Conservation (phyloP, 2,113 vertebrate species). For the Athene cunicularia region DNA sequence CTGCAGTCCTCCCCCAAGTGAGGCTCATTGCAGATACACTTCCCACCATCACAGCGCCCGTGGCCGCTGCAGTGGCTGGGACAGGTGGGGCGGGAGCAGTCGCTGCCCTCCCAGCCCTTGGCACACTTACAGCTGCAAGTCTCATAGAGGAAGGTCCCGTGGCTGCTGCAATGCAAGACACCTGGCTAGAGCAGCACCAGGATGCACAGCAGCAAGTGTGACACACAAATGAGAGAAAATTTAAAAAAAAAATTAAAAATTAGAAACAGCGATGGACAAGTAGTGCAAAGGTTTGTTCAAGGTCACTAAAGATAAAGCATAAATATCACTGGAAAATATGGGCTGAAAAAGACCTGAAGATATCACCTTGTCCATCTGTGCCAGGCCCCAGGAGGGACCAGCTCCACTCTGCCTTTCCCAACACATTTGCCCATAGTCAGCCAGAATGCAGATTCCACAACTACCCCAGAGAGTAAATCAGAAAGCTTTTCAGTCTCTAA, state of each 20-base stretch:
- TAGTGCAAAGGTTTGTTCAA: neutral
- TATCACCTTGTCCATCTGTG: neutral
- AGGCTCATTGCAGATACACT: constrained; percentile 79
- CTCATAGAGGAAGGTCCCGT: constrained; percentile 74
- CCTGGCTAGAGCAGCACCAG: constrained; percentile 42
- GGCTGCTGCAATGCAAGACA: constrained; percentile 74
- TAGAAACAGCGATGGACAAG: neutral
- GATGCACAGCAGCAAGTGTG: neutral
- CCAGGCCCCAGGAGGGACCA: neutral
- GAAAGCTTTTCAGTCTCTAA: neutral
- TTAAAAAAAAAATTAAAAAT: neutral
- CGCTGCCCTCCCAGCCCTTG: constrained; percentile 83
- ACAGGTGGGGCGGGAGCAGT: constrained; percentile 83
- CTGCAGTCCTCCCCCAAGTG: constrained; percentile 81
- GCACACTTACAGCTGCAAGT: constrained; percentile 83
- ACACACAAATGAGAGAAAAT: neutral
- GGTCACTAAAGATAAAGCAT: neutral
- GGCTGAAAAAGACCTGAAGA: neutral
- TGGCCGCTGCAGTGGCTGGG: constrained; percentile 81
- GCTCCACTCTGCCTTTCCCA: neutral
- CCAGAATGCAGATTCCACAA: neutral
- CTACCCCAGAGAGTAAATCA: neutral
- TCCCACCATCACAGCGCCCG: constrained; percentile 79
- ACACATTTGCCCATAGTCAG: neutral
- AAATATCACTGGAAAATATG: neutral